These are phyloP conservation scores for Gnathonemus echidnorhynchus DNA, from an alignment of 2,113 vertebrate species.

Conservation along the genomic window DNA sequence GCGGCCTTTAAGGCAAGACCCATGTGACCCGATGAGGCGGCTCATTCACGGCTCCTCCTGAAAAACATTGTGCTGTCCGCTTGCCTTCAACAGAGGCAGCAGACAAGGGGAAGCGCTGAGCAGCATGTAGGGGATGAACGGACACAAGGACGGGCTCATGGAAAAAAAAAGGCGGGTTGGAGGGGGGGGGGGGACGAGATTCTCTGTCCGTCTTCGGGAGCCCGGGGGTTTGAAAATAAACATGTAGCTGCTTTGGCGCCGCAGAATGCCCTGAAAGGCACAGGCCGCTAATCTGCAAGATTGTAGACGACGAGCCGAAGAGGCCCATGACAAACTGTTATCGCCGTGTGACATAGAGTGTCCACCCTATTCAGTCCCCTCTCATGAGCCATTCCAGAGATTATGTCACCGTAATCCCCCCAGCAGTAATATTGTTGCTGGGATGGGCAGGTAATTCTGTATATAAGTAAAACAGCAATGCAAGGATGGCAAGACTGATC, in stretches of 20 bases:
- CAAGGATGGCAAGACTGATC: slow-evolving; percentile 54
- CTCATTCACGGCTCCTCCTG: slow-evolving; percentile 23
- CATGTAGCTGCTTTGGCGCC: slow-evolving; percentile 62
- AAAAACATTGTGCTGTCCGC: not conserved
- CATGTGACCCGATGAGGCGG: not conserved
- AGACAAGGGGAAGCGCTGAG: slow-evolving; percentile 48
- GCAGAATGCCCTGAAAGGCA: slow-evolving; percentile 67
- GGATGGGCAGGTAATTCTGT: slow-evolving; percentile 66
- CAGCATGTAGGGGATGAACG: slow-evolving; percentile 34
- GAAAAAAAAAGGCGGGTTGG: not conserved
- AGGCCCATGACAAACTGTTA: slow-evolving; percentile 72
- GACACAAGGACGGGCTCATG: slow-evolving; percentile 41
- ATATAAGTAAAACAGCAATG: slow-evolving; percentile 56
- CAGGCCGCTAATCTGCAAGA: slow-evolving; percentile 64
- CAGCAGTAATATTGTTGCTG: slow-evolving; percentile 60
- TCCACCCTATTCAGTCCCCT: slow-evolving; percentile 68
- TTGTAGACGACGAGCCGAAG: slow-evolving; percentile 64
- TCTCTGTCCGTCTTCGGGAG: slow-evolving; percentile 53
- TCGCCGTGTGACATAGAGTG: slow-evolving; percentile 68
- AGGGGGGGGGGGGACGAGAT: slow-evolving; percentile 53
- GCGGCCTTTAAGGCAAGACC: not conserved
- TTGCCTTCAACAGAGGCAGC: slow-evolving; percentile 22
- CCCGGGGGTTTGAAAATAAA: slow-evolving; percentile 58
- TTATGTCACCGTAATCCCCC: slow-evolving; percentile 76
- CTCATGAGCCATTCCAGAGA: slow-evolving; percentile 65